phyloP scores from a whole-genome alignment of 2,797 vertebrate genomes.

The Saxicola maurus region DNA sequence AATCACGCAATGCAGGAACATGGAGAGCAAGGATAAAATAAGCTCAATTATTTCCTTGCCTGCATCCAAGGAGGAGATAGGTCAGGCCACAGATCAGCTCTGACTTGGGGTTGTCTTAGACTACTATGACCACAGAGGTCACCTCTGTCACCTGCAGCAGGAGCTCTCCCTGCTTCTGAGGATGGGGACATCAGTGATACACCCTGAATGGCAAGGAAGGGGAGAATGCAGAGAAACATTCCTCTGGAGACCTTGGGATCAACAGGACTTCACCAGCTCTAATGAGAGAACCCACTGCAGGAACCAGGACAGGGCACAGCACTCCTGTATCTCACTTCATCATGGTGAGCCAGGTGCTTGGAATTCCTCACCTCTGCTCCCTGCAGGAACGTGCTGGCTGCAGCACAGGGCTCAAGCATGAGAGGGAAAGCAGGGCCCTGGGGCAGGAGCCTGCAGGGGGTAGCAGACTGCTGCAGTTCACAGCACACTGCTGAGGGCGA shows the following conservation, averaged over 20 bases:
- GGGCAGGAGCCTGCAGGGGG: neutral
- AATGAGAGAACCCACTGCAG: accelerated
- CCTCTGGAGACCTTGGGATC: neutral
- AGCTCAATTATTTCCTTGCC: neutral
- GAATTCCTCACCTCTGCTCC: neutral
- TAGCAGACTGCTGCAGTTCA: neutral
- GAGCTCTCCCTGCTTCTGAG: neutral
- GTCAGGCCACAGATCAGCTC: neutral
- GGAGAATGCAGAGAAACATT: accelerated
- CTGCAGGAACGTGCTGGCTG: accelerated
- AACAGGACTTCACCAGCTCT: neutral
- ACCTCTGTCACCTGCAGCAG: neutral
- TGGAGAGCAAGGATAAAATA: neutral
- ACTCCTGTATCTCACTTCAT: neutral
- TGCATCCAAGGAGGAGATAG: neutral
- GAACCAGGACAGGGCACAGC: neutral
- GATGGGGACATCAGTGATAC: accelerated
- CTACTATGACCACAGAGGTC: accelerated
- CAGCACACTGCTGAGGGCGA: neutral
- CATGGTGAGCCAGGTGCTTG: accelerated
- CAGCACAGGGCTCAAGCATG: neutral
- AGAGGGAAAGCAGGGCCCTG: neutral
- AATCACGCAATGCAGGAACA: accelerated
- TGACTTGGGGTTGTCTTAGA: neutral
- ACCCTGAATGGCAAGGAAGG: neutral